phyloP scores from a whole-genome alignment of 2,888 invertebrate genomes.

The Protodeltote pygarga region DNA sequence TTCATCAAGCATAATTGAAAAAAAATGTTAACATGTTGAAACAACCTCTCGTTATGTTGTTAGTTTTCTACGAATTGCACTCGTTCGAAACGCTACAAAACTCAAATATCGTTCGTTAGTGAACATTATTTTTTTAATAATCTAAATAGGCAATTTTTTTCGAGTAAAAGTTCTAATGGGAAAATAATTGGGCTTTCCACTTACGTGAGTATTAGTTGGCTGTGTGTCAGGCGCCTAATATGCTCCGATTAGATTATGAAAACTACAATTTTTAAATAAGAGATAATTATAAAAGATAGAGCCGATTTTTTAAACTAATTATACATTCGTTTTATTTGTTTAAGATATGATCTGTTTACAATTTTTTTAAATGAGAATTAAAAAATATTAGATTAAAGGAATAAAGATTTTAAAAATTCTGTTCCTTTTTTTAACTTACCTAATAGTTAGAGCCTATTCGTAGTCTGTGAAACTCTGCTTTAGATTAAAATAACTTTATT shows the following conservation, averaged over 20 bases:
- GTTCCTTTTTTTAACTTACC: too few relatives aligned
- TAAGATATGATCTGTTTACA: too few relatives aligned
- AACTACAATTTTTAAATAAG: conserved; percentile 44
- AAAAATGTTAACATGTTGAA: too few relatives aligned
- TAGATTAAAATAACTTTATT: too few relatives aligned
- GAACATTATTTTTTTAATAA: conserved; percentile 61
- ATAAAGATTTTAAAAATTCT: too few relatives aligned
- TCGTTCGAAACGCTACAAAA: conserved; percentile 20
- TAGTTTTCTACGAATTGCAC: conserved; percentile 17
- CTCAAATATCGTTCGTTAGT: conserved; percentile 21
- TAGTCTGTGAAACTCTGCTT: too few relatives aligned
- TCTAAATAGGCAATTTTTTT: conserved; percentile 63
- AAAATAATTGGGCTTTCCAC: conserved; percentile 71
- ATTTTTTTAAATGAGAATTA: too few relatives aligned
- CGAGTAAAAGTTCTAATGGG: conserved; percentile 67
- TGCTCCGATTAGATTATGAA: conserved; percentile 53
- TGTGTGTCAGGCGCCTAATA: conserved; percentile 53
- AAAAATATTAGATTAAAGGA: too few relatives aligned
- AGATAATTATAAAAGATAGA: conserved; percentile 39
- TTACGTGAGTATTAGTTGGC: conserved; percentile 57
- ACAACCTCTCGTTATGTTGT: too few relatives aligned
- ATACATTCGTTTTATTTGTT: neutral
- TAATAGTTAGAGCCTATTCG: too few relatives aligned
- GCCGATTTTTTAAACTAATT: conserved; percentile 1
- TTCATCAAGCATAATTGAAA: too few relatives aligned